A percentile compares a stretch with the other conserved stretches of the same genome.
phyloP scores from a whole-genome alignment of 2,113 vertebrate species.

The Trochalopteron elliotii region DNA sequence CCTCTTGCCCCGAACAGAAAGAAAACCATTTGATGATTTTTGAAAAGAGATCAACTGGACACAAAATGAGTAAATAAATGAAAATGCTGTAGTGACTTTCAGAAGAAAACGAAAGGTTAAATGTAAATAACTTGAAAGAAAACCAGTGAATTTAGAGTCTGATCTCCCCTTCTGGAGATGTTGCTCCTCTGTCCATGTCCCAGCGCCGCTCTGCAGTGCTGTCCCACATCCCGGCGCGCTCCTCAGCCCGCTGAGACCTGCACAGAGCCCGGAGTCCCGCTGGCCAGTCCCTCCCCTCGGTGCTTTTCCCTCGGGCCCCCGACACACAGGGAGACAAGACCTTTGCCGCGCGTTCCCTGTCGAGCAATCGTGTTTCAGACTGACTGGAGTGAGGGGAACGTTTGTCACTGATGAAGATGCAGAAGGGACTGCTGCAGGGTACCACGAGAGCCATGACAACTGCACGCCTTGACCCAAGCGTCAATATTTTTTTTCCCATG shows the following conservation, averaged over 20 bases:
- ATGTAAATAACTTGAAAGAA: not conserved
- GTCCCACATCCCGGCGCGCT: not conserved
- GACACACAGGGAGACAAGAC: not conserved
- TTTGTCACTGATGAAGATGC: not conserved
- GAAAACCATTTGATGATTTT: not conserved
- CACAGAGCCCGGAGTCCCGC: not conserved
- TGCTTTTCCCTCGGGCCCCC: not conserved
- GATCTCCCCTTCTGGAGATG: not conserved
- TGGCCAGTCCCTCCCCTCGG: not conserved
- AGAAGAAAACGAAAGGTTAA: not conserved
- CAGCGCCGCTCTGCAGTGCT: not conserved
- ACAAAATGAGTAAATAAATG: not conserved
- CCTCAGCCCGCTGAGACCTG: not conserved
- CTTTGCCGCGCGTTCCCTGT: not conserved
- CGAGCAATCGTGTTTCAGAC: not conserved
- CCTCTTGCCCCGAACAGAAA: not conserved
- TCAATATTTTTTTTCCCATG: too few species aligned
- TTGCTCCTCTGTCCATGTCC: not conserved
- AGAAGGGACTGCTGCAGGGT: not conserved
- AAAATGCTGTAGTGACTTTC: not conserved
- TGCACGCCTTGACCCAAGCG: not conserved
- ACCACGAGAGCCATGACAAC: rapidly evolving
- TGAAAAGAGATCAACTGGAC: not conserved
- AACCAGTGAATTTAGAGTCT: not conserved
- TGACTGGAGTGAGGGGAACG: rapidly evolving